phyloP scores from a whole-genome alignment of 1,140 invertebrate genomes.

The Drosophila albomicans region DNA sequence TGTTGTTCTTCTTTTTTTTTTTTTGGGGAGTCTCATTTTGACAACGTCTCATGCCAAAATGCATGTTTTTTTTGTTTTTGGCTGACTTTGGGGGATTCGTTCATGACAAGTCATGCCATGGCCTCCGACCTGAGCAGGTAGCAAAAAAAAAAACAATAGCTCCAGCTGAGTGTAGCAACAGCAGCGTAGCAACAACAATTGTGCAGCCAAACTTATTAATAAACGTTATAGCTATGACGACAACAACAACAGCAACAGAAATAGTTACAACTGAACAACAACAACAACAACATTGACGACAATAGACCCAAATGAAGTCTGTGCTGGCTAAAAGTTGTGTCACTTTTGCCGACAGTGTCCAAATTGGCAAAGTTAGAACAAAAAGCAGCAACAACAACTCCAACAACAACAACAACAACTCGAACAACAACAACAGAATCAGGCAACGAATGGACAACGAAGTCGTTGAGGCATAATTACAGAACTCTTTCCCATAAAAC shows the following conservation, averaged over 20 bases:
- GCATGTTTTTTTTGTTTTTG: conserved; percentile 3
- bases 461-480: conserved; percentile 66
- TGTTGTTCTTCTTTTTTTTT: background rate
- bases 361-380: conserved; percentile 80
- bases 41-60: conserved; percentile 36
- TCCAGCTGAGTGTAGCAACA: conserved; percentile 70
- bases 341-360: conserved; percentile 60
- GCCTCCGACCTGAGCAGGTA: conserved; percentile 37
- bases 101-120: conserved; percentile 72
- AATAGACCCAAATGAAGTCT: conserved; percentile 45
- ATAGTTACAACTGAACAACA: conserved; percentile 1
- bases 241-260: conserved; percentile 34
- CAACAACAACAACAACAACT: too few species aligned
- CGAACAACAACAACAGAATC: conserved; percentile 30
- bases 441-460: conserved; percentile 26
- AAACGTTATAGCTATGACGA: conserved; percentile 77
- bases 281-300: conserved; percentile 29
- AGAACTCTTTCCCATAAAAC: conserved; percentile 64
- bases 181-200: conserved; percentile 55
- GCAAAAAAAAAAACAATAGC: conserved; percentile 22
- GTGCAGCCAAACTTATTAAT: conserved; percentile 74
- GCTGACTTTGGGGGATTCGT: conserved; percentile 20
- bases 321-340: conserved; percentile 52
- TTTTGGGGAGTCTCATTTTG: conserved; percentile 8
- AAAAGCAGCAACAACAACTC: conserved; percentile 55